Evolutionary conservation across 2,888 invertebrate genomes (phyloP), one percentile per base, ranked within the genome.

Genomic region (Lottia scabra): DNA sequence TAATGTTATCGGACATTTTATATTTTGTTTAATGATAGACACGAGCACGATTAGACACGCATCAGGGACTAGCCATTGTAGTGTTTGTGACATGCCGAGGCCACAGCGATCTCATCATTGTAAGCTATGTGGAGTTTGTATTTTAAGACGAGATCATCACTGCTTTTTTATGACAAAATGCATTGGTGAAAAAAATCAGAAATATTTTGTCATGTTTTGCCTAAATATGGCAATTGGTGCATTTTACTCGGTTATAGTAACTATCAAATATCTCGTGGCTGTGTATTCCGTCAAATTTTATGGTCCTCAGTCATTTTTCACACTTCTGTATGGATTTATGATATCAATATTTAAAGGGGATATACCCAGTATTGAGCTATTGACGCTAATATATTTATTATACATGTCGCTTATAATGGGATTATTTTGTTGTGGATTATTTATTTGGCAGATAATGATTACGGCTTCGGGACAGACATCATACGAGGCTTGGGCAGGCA

Each of bases 151-250:
- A 10, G 82, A 82, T 70, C 82, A 82, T 45, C 82, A 82, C 64
- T 82, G 82, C 63, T 82, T 80, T 71, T 81, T 82, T 65, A 77
- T 80, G 78, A 75, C 78, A 5, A 75, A 75, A 13, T 82, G 82
- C 56, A 75, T 82, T 10, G 82, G 82, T 16, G 79, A 82, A 68
- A 71, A 73, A 65, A 82, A 82, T 70, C 81, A 82, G 63, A 80
- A 79, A 62, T 74, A 79, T 65, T 81, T 81, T 71, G 73, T 80
- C 26, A 77, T 80, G 76, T 81, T 77, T 70, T 81, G 80, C 67
- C 72, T 80, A 48, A 80, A 80, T 68, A 78, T 79, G 78, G 70
- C 78, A 44, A 3, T 79, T 1, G 77, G 78, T 2, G 73, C 79
- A n/a, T 68, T 77, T 63, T 81, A 79, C 68, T 72, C 73, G 23